These are phyloP conservation scores for Mnemiopsis leidyi DNA, from an alignment of 37 sponge, comb jelly and placozoan species.

Conservation along the genomic window DNA sequence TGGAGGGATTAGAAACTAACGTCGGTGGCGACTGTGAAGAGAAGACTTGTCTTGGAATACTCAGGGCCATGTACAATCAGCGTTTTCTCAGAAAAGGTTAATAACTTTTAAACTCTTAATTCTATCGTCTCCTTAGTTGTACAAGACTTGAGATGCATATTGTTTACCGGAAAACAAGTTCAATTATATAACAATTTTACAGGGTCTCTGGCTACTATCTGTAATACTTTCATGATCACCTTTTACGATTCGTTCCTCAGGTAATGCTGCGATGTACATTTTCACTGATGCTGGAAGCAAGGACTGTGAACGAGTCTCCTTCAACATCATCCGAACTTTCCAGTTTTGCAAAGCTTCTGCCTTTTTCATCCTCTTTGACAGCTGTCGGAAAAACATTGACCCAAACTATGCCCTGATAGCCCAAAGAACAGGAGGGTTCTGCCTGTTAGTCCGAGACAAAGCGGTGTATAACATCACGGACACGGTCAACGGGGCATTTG, in stretches of 20 bases:
- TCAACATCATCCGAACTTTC: background rate
- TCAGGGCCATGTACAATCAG: background rate
- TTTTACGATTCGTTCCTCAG: too few species aligned
- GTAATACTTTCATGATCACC: too few species aligned
- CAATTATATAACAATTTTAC: too few species aligned
- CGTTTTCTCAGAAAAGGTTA: background rate
- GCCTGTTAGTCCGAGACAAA: slow-evolving; percentile 1
- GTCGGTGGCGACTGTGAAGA: slow-evolving; percentile 21
- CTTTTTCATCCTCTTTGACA: slow-evolving; percentile 41
- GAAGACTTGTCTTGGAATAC: background rate
- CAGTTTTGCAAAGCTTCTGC: background rate
- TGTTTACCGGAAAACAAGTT: too few species aligned
- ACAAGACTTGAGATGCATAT: too few species aligned
- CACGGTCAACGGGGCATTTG: slow-evolving; percentile 40
- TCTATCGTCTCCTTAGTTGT: too few species aligned
- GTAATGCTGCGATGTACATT: background rate
- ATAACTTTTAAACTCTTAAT: too few species aligned
- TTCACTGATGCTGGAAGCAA: slow-evolving; percentile 58
- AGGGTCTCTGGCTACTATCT: too few species aligned
- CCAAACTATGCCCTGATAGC: background rate
- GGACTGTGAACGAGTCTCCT: background rate
- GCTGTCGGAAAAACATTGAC: background rate
- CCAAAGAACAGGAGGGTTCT: slow-evolving; percentile 7
- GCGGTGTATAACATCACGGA: slow-evolving; percentile 53
- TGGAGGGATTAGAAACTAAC: background rate